These are phyloP conservation scores for Neoascia interrupta DNA, from an alignment of 2,888 invertebrate genomes.

Conservation along the genomic window DNA sequence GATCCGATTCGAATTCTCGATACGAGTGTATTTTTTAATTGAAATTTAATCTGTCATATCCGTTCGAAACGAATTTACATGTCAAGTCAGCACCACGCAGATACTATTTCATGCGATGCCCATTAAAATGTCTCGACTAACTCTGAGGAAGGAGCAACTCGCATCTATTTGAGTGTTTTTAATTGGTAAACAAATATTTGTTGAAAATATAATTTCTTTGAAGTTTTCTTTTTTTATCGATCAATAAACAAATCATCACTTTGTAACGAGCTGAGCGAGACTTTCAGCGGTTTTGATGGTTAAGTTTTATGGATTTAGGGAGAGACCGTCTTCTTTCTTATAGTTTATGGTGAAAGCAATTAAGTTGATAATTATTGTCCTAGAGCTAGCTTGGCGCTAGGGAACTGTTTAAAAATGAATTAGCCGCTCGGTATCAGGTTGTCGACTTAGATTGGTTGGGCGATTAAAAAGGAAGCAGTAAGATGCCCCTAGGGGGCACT, in stretches of 20 bases:
- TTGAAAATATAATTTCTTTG: constrained; percentile 6
- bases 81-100: constrained; percentile 3
- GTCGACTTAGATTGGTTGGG: no score
- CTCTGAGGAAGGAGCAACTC: no score
- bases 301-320: neutral
- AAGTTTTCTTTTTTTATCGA: constrained; percentile 10
- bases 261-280: neutral
- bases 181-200: constrained; percentile 37
- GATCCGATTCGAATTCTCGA: constrained; percentile 15
- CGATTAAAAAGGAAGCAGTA: no score
- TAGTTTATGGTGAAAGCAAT: constrained; percentile 27
- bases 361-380: constrained; percentile 18
- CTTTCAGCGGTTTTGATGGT: constrained; percentile 2
- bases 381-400: neutral
- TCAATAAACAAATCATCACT: constrained; percentile 22
- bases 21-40: constrained; percentile 26
- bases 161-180: constrained; percentile 22
- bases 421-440: no score
- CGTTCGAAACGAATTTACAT: constrained; percentile 47
- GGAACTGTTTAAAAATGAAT: constrained; percentile 7
- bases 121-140: neutral
- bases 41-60: constrained; percentile 51
- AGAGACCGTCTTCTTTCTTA: neutral
- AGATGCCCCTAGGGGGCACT: no score
- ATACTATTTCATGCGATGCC: neutral